phyloP scores from a whole-genome alignment of 2,113 vertebrate species.

The Peromyscus maniculatus region DNA sequence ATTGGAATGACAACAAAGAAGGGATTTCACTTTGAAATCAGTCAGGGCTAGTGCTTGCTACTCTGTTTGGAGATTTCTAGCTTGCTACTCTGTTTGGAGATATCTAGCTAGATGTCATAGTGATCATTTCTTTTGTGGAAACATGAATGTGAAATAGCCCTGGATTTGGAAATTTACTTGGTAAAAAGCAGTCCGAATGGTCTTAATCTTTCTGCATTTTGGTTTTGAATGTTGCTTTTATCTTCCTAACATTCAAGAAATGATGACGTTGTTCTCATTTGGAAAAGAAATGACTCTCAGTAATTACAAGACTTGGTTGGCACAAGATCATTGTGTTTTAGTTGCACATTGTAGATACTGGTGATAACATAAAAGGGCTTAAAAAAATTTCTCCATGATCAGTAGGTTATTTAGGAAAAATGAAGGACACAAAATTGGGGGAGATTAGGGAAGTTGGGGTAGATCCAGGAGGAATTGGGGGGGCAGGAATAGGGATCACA shows the following conservation, averaged over 20 bases:
- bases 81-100: not conserved
- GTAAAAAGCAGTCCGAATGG: not conserved
- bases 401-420: not conserved
- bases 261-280: constrained; percentile 39
- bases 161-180: constrained; percentile 37
- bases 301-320: not conserved
- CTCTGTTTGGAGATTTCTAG: constrained; percentile 10
- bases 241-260: constrained; percentile 34
- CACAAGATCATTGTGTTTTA: not conserved
- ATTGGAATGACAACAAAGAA: constrained; percentile 35
- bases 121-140: not conserved
- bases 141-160: constrained; percentile 20
- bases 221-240: constrained; percentile 11
- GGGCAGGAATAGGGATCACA: not conserved
- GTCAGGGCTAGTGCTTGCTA: not conserved
- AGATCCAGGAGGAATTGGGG: not conserved
- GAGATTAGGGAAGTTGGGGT: not conserved
- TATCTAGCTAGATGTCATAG: not conserved
- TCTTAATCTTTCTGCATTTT: not conserved
- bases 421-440: not conserved
- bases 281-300: constrained; percentile 1
- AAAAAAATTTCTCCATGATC: not conserved
- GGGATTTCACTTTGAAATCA: constrained; percentile 21
- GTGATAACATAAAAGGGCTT: not conserved
- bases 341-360: not conserved